Base-by-base conservation (phyloP, 2,888 invertebrate genomes). In the Eupithecia vulgata region DNA sequence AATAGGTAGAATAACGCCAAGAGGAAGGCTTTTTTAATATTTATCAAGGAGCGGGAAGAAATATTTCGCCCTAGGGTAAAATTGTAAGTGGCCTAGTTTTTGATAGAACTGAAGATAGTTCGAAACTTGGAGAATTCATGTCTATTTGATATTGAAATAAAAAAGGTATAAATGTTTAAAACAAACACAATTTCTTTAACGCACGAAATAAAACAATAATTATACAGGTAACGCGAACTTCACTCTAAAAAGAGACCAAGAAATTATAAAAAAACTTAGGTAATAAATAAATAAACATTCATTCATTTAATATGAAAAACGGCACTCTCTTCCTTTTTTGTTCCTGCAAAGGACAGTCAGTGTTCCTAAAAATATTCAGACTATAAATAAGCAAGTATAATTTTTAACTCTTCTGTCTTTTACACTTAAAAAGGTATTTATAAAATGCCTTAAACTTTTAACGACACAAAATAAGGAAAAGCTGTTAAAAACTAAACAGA, bases 11-110 rank as follows among this genome's bases (percentile, higher is more conserved):
- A 52, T 57, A 57, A 13, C 25, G 57, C 57, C 21, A 57, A 57
- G 25, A 57, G 57, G 57, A 25, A 25, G 25, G 25, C 25, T 57
- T 25, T 57, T 57, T 61, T 68, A 35, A 74, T 73, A 70, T 71
- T 74, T 74, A 71, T 74, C 62, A 37, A 67, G 21, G 25, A 37
- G 48, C 30, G 52, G 30, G 68, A 40, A 17, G 48, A 66, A 37
- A 57, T 67, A 70, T 70, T 64, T 70, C 62, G 1, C 70, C 70
- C 42, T 13, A 42, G 67, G 45, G 70, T 42, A 70, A 45, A 57
- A 37, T 30, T 45, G 25, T 69, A 34, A 34, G 69, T 69, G 61
- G 45, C 15, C 34, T 45, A 62, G 30, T 69, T 68, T 62, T 52
- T 68, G 68, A 30, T 17, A 59, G 13, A 12, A 25, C 12, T 5